Evolutionary conservation across 2,113 vertebrate species (phyloP).

Genomic region (Numenius arquata): DNA sequence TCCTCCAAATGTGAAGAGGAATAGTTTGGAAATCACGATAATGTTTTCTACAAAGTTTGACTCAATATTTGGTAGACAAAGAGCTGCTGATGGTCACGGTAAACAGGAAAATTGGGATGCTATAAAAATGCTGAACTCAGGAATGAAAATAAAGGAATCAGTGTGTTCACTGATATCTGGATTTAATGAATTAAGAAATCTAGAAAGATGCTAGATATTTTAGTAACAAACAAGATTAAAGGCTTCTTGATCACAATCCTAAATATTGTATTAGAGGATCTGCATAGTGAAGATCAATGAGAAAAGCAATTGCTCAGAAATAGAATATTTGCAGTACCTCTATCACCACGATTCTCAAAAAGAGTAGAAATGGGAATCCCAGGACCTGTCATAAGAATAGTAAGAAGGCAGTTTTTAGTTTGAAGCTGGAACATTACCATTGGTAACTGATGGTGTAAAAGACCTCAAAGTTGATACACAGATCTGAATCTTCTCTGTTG

Average conservation of each 20-base stretch:
- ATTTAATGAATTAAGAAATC: background rate
- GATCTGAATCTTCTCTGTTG: background rate
- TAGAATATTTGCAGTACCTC: constrained; percentile 66
- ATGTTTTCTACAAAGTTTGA: background rate
- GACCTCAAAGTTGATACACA: background rate
- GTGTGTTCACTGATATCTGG: background rate
- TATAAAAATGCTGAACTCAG: background rate
- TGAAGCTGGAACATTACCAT: background rate
- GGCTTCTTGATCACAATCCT: background rate
- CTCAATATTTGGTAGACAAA: background rate
- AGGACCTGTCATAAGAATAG: constrained; percentile 62
- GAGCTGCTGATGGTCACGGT: background rate
- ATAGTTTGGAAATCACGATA: background rate
- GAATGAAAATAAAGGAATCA: background rate
- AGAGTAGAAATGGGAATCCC: constrained; percentile 80
- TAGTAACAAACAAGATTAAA: background rate
- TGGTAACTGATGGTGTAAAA: background rate
- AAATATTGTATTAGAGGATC: background rate
- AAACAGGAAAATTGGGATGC: background rate
- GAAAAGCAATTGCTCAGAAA: background rate
- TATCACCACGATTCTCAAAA: constrained; percentile 69
- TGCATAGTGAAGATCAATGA: background rate
- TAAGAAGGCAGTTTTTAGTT: constrained; percentile 3
- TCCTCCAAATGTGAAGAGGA: background rate
- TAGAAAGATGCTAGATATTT: background rate